These are phyloP conservation scores for Spodoptera exigua DNA, from an alignment of 2,888 invertebrate species.

Conservation along the genomic window DNA sequence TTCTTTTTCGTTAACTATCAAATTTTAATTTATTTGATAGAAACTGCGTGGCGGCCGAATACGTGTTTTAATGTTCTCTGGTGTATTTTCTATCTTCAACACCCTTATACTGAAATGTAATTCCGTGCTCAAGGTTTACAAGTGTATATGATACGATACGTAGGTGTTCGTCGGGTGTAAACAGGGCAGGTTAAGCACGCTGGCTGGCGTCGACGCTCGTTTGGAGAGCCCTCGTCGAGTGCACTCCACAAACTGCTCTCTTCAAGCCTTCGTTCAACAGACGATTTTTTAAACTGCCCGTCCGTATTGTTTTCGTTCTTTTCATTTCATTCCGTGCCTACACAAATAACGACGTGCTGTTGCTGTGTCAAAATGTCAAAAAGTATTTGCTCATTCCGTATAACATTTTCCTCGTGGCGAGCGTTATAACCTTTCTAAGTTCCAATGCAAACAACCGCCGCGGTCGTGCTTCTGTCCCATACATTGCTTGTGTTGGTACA, in stretches of 20 bases:
- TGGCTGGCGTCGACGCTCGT: slow-evolving; percentile 73
- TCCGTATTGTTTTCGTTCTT: slow-evolving; percentile 68
- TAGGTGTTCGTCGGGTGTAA: slow-evolving; percentile 76
- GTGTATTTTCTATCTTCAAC: slow-evolving; percentile 17
- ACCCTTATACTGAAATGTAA: slow-evolving; percentile 39
- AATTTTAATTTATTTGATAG: slow-evolving; percentile 72
- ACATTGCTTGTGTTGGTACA: slow-evolving; percentile 77
- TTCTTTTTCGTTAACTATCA: slow-evolving; percentile 71
- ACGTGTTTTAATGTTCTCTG: slow-evolving; percentile 54
- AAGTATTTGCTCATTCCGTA: slow-evolving; percentile 58
- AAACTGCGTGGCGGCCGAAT: slow-evolving; percentile 66
- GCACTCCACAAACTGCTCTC: slow-evolving; percentile 82
- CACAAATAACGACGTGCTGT: slow-evolving; percentile 54
- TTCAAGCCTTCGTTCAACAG: slow-evolving; percentile 74
- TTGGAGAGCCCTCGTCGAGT: slow-evolving; percentile 74
- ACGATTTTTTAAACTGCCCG: slow-evolving; percentile 73
- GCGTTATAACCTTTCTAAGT: slow-evolving; percentile 75
- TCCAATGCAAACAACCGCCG: slow-evolving; percentile 76
- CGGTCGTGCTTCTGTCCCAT: slow-evolving; percentile 76
- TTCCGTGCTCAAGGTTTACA: slow-evolving; percentile 50
- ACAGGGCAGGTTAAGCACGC: slow-evolving; percentile 74
- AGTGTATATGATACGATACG: slow-evolving; percentile 62
- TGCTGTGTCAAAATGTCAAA: slow-evolving; percentile 59
- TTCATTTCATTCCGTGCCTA: slow-evolving; percentile 63
- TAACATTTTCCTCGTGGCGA: slow-evolving; percentile 64